Conservation (phyloP, 1,140 invertebrate species). For the Pteromalus puparum region DNA sequence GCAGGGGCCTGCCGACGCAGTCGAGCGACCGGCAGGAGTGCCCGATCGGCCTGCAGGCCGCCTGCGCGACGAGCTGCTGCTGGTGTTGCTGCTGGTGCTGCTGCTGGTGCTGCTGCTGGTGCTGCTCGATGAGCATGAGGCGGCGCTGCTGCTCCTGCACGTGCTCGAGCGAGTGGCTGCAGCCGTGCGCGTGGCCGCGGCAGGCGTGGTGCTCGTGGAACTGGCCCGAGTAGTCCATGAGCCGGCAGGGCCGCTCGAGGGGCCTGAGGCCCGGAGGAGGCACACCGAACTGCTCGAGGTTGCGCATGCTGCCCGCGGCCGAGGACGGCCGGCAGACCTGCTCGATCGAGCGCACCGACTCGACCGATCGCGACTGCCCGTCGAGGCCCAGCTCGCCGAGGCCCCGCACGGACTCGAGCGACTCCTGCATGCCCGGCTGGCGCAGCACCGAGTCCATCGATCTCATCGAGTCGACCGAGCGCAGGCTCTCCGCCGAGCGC, state of each 20-base stretch:
- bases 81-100: background rate
- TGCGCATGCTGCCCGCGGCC: constrained; percentile 41
- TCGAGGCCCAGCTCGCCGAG: background rate
- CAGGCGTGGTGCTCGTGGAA: constrained; percentile 67
- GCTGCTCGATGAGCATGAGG: constrained; percentile 64
- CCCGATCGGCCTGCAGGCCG: constrained; percentile 59
- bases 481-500: constrained; percentile 70
- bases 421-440: constrained; percentile 25
- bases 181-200: constrained; percentile 66
- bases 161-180: constrained; percentile 70
- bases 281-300: constrained; percentile 59
- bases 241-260: constrained; percentile 69
- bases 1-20: constrained; percentile 67
- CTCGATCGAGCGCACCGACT: constrained; percentile 61
- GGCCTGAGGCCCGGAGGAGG: constrained; percentile 57
- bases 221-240: constrained; percentile 67
- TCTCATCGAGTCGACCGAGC: constrained; percentile 73
- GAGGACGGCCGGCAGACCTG: constrained; percentile 53
- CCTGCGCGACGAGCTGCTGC: background rate
- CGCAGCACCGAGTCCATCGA: constrained; percentile 65
- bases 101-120: constrained; percentile 11
- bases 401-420: background rate
- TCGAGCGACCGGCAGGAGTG: constrained; percentile 73
- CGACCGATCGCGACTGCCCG: constrained; percentile 65
- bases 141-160: constrained; percentile 50